Conservation (phyloP, 2,888 invertebrate species). For the Melanostoma mellinum region DNA sequence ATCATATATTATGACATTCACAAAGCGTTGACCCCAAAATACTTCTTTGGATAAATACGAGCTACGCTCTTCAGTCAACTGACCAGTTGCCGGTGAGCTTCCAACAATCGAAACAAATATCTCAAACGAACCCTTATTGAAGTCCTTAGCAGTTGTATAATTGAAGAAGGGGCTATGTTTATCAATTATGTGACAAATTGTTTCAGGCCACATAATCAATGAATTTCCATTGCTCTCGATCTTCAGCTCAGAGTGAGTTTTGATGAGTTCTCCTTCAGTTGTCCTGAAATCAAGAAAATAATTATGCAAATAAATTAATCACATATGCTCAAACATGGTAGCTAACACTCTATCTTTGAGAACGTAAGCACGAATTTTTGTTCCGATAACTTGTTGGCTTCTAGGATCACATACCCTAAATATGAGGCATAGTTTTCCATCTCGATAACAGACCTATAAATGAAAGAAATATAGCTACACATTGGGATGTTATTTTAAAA, state of each 20-base stretch:
- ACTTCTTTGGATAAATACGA: slow-evolving; percentile 92
- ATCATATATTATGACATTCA: slow-evolving; percentile 85
- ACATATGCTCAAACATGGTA: slow-evolving; percentile 76
- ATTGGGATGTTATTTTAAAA: not conserved
- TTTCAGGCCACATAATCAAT: slow-evolving; percentile 93
- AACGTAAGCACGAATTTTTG: slow-evolving; percentile 86
- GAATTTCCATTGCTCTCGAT: slow-evolving; percentile 86
- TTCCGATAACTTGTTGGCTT: slow-evolving; percentile 90
- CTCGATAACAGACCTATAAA: slow-evolving; percentile 88
- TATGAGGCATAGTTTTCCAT: slow-evolving; percentile 89
- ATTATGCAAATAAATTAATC: not conserved
- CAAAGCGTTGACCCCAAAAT: slow-evolving; percentile 92
- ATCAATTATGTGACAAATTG: slow-evolving; percentile 92
- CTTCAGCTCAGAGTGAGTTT: slow-evolving; percentile 88
- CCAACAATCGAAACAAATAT: slow-evolving; percentile 92
- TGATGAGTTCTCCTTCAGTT: slow-evolving; percentile 88
- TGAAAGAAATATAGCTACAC: slow-evolving; percentile 14
- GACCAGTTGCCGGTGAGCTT: slow-evolving; percentile 89
- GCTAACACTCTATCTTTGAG: slow-evolving; percentile 80
- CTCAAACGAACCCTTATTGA: slow-evolving; percentile 89
- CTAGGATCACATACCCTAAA: slow-evolving; percentile 92
- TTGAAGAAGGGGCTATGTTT: slow-evolving; percentile 90
- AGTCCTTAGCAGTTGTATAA: slow-evolving; percentile 88
- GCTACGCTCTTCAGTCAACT: slow-evolving; percentile 87
- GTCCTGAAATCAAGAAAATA: slow-evolving; percentile 75